A percentile compares a stretch with the other conserved stretches of the same genome.
Conservation (phyloP, 2,888 invertebrate species). For the Molanna angustata region DNA sequence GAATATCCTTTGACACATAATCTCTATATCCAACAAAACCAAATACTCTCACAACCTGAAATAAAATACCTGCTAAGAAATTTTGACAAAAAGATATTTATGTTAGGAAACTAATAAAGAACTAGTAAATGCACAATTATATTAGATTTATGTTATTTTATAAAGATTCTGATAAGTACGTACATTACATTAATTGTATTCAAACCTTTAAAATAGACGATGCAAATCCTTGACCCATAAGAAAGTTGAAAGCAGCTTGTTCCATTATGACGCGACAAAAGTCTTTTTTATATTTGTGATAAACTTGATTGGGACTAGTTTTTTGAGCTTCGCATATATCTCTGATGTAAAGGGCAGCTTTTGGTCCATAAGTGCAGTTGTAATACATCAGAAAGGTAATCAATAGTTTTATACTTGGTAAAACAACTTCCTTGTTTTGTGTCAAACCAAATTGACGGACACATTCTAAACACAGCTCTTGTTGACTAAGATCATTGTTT, state of each 20-base stretch:
- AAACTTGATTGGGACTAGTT: conserved; percentile 57
- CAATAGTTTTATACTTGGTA: conserved; percentile 52
- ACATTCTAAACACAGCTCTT: conserved; percentile 53
- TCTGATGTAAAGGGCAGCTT: conserved; percentile 56
- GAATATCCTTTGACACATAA: conserved; percentile 66
- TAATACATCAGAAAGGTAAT: conserved; percentile 63
- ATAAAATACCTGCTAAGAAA: conserved; percentile 17
- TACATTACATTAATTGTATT: neutral
- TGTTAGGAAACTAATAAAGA: too few species aligned
- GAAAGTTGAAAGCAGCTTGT: conserved; percentile 59
- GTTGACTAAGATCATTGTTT: conserved; percentile 51
- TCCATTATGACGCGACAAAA: conserved; percentile 55
- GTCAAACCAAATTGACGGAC: conserved; percentile 53
- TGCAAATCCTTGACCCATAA: conserved; percentile 56
- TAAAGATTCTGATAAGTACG: too few species aligned
- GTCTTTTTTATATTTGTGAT: conserved; percentile 61
- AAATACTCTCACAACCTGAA: conserved; percentile 60
- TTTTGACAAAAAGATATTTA: too few species aligned
- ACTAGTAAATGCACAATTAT: too few species aligned
- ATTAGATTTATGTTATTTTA: too few species aligned
- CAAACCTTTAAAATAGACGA: conserved; percentile 54
- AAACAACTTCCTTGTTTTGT: conserved; percentile 43
- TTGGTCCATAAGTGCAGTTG: conserved; percentile 54
- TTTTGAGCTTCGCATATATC: conserved; percentile 57
- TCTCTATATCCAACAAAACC: conserved; percentile 68